Evolutionary conservation across 2,113 vertebrate genomes (phyloP).

Genomic region (Agapornis roseicollis): DNA sequence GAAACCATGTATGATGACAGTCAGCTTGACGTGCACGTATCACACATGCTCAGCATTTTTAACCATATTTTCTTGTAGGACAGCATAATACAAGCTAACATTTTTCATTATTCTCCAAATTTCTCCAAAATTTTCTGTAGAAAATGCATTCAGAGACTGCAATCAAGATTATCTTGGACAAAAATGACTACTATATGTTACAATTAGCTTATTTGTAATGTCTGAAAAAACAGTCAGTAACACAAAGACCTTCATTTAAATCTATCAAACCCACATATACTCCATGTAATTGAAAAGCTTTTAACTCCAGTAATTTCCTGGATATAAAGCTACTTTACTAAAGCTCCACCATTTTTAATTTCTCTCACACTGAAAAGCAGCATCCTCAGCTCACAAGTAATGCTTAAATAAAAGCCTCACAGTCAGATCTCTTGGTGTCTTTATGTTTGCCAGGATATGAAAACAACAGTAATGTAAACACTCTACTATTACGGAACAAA

Average conservation of each 20-base stretch:
- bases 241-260: constrained; percentile 25
- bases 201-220: not conserved
- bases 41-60: not conserved
- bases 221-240: constrained; percentile 31
- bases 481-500: constrained; percentile 17
- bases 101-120: not conserved
- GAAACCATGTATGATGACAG: not conserved
- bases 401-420: not conserved
- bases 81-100: not conserved
- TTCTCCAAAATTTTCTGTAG: not conserved
- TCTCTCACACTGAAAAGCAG: constrained; percentile 18
- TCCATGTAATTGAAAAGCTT: constrained; percentile 56
- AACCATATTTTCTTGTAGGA: not conserved
- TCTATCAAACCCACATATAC: constrained; percentile 7
- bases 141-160: not conserved
- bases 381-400: not conserved
- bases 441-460: constrained; percentile 47
- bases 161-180: not conserved
- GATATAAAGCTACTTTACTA: not conserved
- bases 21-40: not conserved
- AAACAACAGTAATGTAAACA: constrained; percentile 30
- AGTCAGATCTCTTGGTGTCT: not conserved
- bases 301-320: constrained; percentile 53
- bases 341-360: constrained; percentile 40
- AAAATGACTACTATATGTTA: not conserved